Evolutionary conservation across 1,140 invertebrate species (phyloP).

Genomic region (Musca domestica): DNA sequence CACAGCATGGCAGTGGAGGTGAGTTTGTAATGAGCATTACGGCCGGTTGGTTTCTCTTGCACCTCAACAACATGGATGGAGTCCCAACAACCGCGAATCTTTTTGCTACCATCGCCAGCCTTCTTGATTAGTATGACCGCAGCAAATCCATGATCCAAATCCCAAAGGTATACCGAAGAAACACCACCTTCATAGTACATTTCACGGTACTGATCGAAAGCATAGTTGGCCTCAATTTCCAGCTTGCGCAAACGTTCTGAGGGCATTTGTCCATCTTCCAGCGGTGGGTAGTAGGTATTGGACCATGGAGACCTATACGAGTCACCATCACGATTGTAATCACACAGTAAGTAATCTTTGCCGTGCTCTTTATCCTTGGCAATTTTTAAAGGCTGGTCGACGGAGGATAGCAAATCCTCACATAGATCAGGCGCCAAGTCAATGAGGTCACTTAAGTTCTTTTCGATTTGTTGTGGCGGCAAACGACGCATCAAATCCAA

Average conservation of each 20-base stretch:
- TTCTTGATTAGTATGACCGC: slow-evolving; percentile 99
- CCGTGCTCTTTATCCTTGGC: slow-evolving; percentile 91
- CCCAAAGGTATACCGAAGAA: slow-evolving; percentile 99
- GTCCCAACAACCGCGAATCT: slow-evolving; percentile 99
- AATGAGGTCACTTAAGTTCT: slow-evolving; percentile 96
- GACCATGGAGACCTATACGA: slow-evolving; percentile 99
- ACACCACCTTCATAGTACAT: slow-evolving; percentile 99
- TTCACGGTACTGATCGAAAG: slow-evolving; percentile 98
- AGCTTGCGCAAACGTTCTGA: slow-evolving; percentile 92
- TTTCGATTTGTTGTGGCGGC: slow-evolving; percentile 98
- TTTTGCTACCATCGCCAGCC: slow-evolving; percentile 91
- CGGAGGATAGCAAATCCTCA: slow-evolving; percentile 95
- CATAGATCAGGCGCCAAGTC: slow-evolving; percentile 93
- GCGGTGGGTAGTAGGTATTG: slow-evolving; percentile 95
- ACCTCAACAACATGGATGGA: slow-evolving; percentile 99
- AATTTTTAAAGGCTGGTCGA: slow-evolving; percentile 98
- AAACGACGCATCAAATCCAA: slow-evolving; percentile 97
- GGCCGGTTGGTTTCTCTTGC: slow-evolving; percentile 89
- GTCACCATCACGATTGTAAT: slow-evolving; percentile 99
- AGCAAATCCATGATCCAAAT: slow-evolving; percentile 98
- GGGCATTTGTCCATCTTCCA: slow-evolving; percentile 98
- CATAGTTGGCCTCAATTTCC: slow-evolving; percentile 96
- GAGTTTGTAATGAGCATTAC: slow-evolving; percentile 96
- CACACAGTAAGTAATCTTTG: slow-evolving; percentile 97
- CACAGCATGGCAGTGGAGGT: slow-evolving; percentile 99